phyloP scores from a whole-genome alignment of 2,797 vertebrate species.

The Neosalanx taihuensis region DNA sequence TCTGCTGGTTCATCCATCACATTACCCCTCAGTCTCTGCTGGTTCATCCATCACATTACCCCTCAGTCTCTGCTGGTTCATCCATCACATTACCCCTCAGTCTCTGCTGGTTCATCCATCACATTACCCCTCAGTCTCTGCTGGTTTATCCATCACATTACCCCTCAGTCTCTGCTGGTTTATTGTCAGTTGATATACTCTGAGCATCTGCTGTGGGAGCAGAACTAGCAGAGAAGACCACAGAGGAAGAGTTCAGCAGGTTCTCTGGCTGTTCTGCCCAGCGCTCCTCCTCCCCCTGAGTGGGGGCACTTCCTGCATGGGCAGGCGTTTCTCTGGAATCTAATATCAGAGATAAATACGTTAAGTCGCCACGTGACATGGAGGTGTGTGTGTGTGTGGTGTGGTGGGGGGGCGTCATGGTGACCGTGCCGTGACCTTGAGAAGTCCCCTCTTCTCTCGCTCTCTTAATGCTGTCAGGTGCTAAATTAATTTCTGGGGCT shows the following conservation, averaged over 20 bases:
- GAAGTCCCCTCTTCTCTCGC: background rate
- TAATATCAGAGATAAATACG: constrained; percentile 1
- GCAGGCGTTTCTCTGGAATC: background rate
- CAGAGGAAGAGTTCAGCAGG: background rate
- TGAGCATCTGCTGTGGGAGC: background rate
- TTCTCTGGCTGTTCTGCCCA: background rate
- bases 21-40: no score
- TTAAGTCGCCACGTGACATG: no score
- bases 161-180: background rate
- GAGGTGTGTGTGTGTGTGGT: background rate
- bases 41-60: no score
- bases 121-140: no score
- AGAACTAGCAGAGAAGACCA: background rate
- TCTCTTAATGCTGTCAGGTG: constrained; percentile 11
- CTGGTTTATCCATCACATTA: background rate
- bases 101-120: no score
- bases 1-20: no score
- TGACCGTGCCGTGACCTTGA: constrained; percentile 16
- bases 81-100: no score
- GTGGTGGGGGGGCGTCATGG: background rate
- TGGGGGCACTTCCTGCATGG: background rate
- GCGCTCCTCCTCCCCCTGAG: background rate
- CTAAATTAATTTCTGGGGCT: constrained; percentile 27
- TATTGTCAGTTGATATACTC: background rate
- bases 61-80: no score